These are phyloP conservation scores for Leucophenga montana DNA, from an alignment of 2,888 invertebrate genomes.

Conservation along the genomic window DNA sequence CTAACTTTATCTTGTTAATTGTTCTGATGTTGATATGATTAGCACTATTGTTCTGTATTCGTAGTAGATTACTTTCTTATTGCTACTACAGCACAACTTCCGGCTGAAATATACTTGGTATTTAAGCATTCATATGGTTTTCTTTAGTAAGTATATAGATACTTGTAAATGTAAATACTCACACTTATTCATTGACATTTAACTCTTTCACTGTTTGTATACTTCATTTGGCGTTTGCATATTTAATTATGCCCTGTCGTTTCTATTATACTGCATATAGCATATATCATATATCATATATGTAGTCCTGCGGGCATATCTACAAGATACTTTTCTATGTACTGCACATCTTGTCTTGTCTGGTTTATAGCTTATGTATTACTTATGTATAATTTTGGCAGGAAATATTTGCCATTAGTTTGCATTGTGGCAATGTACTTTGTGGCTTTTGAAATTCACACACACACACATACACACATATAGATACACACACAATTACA, in stretches of 20 bases:
- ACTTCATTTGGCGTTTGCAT: slow-evolving; percentile 35
- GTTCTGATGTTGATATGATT: slow-evolving; percentile 45
- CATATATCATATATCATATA: too few species aligned
- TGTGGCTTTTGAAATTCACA: slow-evolving; percentile 27
- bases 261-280: slow-evolving; percentile 8
- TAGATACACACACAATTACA: neutral
- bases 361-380: neutral
- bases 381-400: neutral
- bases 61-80: neutral
- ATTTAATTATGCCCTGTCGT: slow-evolving; percentile 35
- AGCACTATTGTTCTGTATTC: slow-evolving; percentile 16
- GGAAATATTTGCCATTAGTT: slow-evolving; percentile 18
- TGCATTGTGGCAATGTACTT: neutral
- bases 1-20: slow-evolving; percentile 32
- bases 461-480: neutral
- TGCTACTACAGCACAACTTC: slow-evolving; percentile 18
- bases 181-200: neutral
- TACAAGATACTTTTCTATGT: too few species aligned
- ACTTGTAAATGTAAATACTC: too few species aligned
- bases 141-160: too few species aligned
- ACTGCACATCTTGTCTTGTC: neutral
- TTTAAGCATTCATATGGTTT: neutral
- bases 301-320: too few species aligned
- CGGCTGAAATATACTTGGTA: neutral
- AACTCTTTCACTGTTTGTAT: slow-evolving; percentile 20